Evolutionary conservation across 2,797 vertebrate genomes (phyloP).

Genomic region (Cottoperca gobio): DNA sequence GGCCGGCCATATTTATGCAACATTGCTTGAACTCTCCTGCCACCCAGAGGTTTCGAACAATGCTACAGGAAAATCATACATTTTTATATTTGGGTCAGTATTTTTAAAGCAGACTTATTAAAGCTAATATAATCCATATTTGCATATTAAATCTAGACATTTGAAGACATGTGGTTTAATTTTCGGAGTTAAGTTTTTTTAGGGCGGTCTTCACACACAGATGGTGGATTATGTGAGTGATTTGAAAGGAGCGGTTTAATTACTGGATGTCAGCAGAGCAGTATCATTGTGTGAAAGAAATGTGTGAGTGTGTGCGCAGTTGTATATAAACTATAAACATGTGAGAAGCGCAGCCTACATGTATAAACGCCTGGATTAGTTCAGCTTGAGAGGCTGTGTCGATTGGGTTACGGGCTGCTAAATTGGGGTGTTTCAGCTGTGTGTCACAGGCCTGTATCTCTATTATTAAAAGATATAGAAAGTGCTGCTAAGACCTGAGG

Average conservation of each 20-base stretch:
- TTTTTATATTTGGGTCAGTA: background rate
- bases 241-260: slow-evolving; percentile 61
- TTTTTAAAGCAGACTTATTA: slow-evolving; percentile 15
- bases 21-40: slow-evolving; percentile 78
- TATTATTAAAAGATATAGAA: slow-evolving; percentile 76
- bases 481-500: slow-evolving; percentile 77
- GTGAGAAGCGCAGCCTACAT: slow-evolving; percentile 47
- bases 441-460: slow-evolving; percentile 69
- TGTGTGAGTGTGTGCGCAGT: slow-evolving; percentile 4
- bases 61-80: slow-evolving; percentile 40
- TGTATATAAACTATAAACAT: slow-evolving; percentile 44
- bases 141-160: slow-evolving; percentile 33
- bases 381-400: slow-evolving; percentile 61
- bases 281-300: slow-evolving; percentile 10
- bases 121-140: slow-evolving; percentile 28
- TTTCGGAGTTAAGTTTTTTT: slow-evolving; percentile 6
- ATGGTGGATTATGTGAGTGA: slow-evolving; percentile 46
- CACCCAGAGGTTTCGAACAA: slow-evolving; percentile 70
- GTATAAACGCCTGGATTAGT: slow-evolving; percentile 75
- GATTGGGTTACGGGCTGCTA: slow-evolving; percentile 73
- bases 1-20: slow-evolving; percentile 16
- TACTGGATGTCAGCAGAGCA: slow-evolving; percentile 38
- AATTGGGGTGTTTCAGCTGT: slow-evolving; percentile 66
- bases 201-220: background rate
- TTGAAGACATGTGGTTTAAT: slow-evolving; percentile 1